Percentiles rank a stretch among this genome's conserved stretches.
Evolutionary conservation across 2,113 vertebrate genomes (phyloP).

Genomic region (Chascanopsetta lugubris): DNA sequence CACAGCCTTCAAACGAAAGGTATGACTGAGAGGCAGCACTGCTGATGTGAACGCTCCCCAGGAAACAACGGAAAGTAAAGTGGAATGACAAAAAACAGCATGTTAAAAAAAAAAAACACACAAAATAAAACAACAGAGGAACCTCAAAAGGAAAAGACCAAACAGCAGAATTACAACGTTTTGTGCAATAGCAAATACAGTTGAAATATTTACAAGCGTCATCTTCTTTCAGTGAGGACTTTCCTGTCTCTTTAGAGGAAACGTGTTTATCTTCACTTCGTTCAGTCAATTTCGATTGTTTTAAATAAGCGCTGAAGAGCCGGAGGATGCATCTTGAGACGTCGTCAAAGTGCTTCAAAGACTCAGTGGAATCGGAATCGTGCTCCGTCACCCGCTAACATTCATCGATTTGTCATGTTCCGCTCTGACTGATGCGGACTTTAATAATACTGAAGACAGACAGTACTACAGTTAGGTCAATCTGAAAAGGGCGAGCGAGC

Average conservation of each 20-base stretch:
- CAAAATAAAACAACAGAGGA: too few relatives aligned
- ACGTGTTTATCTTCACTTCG: neutral
- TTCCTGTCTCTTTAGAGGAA: neutral
- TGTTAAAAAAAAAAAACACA: too few relatives aligned
- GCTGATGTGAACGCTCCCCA: constrained; percentile 34
- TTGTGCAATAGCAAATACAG: constrained; percentile 68
- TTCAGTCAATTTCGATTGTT: constrained; percentile 9
- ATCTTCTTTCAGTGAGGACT: constrained; percentile 39
- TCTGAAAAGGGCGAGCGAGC: constrained; percentile 10
- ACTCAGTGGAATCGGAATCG: constrained; percentile 23
- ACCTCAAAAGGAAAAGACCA: constrained; percentile 20
- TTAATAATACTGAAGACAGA: constrained; percentile 22
- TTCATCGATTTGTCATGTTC: constrained; percentile 8
- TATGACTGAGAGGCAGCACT: constrained; percentile 35
- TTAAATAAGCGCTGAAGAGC: constrained; percentile 12
- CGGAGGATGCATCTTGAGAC: constrained; percentile 12
- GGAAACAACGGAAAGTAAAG: constrained; percentile 39
- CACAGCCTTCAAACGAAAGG: constrained; percentile 55
- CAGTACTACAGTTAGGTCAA: constrained; percentile 10
- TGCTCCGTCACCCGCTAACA: constrained; percentile 4
- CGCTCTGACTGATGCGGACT: constrained; percentile 3
- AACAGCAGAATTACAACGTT: constrained; percentile 60
- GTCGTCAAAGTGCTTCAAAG: constrained; percentile 32
- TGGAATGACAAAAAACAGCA: constrained; percentile 49
- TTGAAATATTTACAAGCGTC: constrained; percentile 65